These are phyloP conservation scores for Falco biarmicus DNA, from an alignment of 2,797 vertebrate genomes.

Conservation along the genomic window DNA sequence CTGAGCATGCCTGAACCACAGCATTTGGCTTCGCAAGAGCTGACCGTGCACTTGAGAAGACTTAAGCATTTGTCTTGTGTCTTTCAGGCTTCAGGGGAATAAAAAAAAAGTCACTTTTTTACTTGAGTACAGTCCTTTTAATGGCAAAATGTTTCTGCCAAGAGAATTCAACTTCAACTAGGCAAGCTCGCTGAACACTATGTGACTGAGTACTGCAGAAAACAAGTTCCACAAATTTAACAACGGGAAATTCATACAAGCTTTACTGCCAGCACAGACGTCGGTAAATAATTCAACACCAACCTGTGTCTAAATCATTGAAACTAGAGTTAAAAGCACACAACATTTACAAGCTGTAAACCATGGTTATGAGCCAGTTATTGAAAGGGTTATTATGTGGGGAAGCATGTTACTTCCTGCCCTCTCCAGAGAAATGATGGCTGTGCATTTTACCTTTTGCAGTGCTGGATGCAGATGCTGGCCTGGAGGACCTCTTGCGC, in stretches of 20 bases:
- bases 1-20: not conserved
- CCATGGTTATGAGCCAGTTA: not conserved
- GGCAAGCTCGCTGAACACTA: not conserved
- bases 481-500: conserved; percentile 91
- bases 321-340: not conserved
- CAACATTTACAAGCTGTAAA: not conserved
- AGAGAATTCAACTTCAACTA: not conserved
- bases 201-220: not conserved
- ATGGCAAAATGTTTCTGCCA: not conserved
- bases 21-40: not conserved
- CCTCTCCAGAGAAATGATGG: not conserved
- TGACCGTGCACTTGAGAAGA: not conserved
- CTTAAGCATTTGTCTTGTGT: not conserved
- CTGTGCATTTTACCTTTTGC: conserved; percentile 78
- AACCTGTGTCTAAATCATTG: not conserved
- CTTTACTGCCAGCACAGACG: not conserved
- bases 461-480: conserved; percentile 82
- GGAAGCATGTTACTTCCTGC: not conserved
- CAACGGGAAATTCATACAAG: not conserved
- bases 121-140: conserved; percentile 3
- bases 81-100: not conserved
- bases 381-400: not conserved
- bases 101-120: not conserved
- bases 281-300: not conserved
- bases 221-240: not conserved